Base-by-base conservation (phyloP, 2,888 invertebrate genomes). In the Lepidochrysops patricia region DNA sequence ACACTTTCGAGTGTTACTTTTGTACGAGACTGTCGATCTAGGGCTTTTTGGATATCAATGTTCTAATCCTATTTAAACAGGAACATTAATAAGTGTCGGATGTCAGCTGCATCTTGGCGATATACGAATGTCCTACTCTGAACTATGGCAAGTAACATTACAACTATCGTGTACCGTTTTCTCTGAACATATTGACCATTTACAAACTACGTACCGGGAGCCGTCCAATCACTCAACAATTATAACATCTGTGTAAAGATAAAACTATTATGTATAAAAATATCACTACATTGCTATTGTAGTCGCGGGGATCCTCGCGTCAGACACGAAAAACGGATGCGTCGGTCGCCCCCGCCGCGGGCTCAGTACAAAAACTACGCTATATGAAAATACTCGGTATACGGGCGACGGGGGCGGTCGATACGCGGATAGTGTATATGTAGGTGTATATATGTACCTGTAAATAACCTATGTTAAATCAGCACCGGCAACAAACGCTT, bases 401-500 rank as follows among this genome's bases (percentile, higher is more conserved):
- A 74, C 71, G 66, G 66, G 72, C 77, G 79, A 68, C 72, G 72
- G 77, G 75, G 71, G 77, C 76, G 72, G 75, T 67, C 77, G 75
- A 70, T 60, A 66, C 66, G 74, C 77, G 81, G 81, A 74, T 79
- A 78, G 76, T 84, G 83, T 84, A 81, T 82, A 81, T 79, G 81
- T 80, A 75, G 76, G 79, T 75, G 73, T 79, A 70, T 76, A 82
- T 78, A 80, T 87, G 84, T 86, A 85, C 82, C 87, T 85, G 88
- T 89, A 89, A 87, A 88, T 88, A 89, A 86, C 80, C 85, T 88
- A 88, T 85, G 76, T 75, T 84, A 86, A 88, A 87, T 80, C 82
- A 89, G 89, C 89, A 89, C 89, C 89, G 86, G 87, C 86, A 87
- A 87, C 86, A 80, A 84, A 87, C 83, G 87, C 85, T 83, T 79